Evolutionary conservation across 2,888 invertebrate species (phyloP).

Genomic region (Hylaea fasciaria): DNA sequence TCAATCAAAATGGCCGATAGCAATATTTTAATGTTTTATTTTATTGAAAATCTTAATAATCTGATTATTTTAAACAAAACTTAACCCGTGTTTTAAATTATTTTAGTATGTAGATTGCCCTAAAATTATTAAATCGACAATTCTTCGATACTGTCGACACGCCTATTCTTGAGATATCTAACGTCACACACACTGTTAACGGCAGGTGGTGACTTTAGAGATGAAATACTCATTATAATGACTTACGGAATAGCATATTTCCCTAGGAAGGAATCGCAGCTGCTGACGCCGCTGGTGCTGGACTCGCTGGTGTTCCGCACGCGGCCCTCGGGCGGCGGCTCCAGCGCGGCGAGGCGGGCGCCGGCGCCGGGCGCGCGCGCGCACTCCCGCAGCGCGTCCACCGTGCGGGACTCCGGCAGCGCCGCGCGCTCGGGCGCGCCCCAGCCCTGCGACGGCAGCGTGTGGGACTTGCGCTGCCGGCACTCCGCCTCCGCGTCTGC

Average conservation of each 20-base stretch:
- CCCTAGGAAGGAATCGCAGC: constrained; percentile 90
- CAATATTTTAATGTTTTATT: too few species aligned
- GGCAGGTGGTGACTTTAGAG: too few species aligned
- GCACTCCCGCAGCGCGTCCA: constrained; percentile 83
- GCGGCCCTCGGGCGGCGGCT: constrained; percentile 74
- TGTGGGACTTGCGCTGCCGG: constrained; percentile 79
- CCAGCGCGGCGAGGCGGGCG: constrained; percentile 73
- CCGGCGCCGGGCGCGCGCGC: constrained; percentile 68
- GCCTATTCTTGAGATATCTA: too few species aligned
- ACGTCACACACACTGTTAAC: too few species aligned
- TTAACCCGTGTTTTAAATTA: too few species aligned
- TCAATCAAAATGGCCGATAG: too few species aligned
- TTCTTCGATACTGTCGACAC: too few species aligned
- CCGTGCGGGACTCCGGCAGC: constrained; percentile 89
- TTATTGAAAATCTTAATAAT: too few species aligned
- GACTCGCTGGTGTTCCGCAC: constrained; percentile 87
- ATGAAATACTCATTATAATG: too few species aligned
- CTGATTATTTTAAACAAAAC: too few species aligned
- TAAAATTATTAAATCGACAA: too few species aligned
- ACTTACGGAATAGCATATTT: constrained; percentile 85
- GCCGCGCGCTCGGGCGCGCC: constrained; percentile 87
- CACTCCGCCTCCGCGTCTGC: constrained; percentile 77
- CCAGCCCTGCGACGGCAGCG: constrained; percentile 84
- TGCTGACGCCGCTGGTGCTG: constrained; percentile 92
- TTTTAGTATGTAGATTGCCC: too few species aligned